Evolutionary conservation across 2,113 vertebrate genomes (phyloP).

Genomic region (Leptobrachium leishanense): DNA sequence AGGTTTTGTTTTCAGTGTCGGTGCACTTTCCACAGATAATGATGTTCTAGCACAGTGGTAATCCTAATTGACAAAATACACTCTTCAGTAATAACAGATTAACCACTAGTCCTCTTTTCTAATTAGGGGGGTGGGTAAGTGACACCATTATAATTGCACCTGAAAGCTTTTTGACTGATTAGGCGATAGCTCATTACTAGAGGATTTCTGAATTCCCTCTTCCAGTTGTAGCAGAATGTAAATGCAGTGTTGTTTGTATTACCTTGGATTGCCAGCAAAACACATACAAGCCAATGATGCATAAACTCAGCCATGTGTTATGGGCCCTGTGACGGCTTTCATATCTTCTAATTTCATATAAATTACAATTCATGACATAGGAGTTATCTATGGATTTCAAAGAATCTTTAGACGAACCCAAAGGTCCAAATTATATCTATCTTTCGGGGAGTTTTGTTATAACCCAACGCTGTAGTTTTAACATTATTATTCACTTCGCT

Average conservation of each 20-base stretch:
- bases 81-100: constrained; percentile 42
- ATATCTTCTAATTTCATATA: too few species aligned
- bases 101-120: constrained; percentile 35
- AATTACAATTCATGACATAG: too few species aligned
- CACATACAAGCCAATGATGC: not conserved
- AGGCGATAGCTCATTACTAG: constrained; percentile 21
- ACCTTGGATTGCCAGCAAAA: not conserved
- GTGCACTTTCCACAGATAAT: constrained; percentile 24
- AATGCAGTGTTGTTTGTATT: not conserved
- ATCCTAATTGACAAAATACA: constrained; percentile 43
- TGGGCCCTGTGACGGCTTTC: too few species aligned
- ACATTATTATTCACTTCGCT: too few species aligned
- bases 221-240: not conserved
- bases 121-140: constrained; percentile 41
- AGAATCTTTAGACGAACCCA: too few species aligned
- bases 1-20: not conserved
- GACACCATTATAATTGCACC: constrained; percentile 42
- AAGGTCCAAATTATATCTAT: too few species aligned
- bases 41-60: constrained; percentile 39
- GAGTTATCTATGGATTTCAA: too few species aligned
- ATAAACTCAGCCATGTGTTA: too few species aligned
- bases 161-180: constrained; percentile 39
- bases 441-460: too few species aligned
- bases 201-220: not conserved
- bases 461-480: too few species aligned